Evolutionary conservation across 2,888 invertebrate genomes (phyloP).

Genomic region (Patella pellucida): DNA sequence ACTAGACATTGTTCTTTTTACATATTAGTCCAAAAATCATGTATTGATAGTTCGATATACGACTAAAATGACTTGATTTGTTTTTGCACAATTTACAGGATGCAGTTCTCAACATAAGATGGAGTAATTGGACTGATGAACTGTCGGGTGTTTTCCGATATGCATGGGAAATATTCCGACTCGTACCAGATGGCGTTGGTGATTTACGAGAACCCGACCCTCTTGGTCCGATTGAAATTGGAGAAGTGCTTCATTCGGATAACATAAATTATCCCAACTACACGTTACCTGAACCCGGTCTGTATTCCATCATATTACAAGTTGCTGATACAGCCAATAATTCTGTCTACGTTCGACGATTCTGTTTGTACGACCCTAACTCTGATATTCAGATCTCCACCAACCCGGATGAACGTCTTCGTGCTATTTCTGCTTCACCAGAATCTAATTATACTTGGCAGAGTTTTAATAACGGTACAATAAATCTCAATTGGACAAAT

Average conservation of each 20-base stretch:
- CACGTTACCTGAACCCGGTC: slow-evolving; percentile 37
- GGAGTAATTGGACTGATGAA: background rate
- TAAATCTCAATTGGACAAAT: slow-evolving; percentile 36
- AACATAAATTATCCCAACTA: slow-evolving; percentile 18
- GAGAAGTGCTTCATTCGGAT: background rate
- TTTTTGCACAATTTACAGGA: background rate
- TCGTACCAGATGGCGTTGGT: background rate
- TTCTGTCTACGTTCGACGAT: slow-evolving; percentile 42
- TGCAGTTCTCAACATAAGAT: background rate
- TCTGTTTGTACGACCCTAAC: slow-evolving; percentile 41
- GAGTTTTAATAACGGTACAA: slow-evolving; percentile 18
- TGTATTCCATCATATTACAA: slow-evolving; percentile 46
- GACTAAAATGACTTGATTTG: no score
- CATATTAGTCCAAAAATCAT: no score
- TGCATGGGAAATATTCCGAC: slow-evolving; percentile 10
- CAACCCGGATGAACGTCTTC: slow-evolving; percentile 23
- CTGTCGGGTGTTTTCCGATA: background rate
- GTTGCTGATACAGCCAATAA: slow-evolving; percentile 48
- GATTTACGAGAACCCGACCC: background rate
- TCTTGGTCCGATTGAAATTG: background rate
- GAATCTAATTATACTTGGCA: slow-evolving; percentile 45
- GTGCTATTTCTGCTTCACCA: slow-evolving; percentile 32
- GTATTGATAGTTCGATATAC: no score
- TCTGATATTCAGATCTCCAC: slow-evolving; percentile 35
- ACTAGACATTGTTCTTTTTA: no score